These are phyloP conservation scores for Perithous albicinctus DNA, from an alignment of 2,888 invertebrate species.

Conservation along the genomic window DNA sequence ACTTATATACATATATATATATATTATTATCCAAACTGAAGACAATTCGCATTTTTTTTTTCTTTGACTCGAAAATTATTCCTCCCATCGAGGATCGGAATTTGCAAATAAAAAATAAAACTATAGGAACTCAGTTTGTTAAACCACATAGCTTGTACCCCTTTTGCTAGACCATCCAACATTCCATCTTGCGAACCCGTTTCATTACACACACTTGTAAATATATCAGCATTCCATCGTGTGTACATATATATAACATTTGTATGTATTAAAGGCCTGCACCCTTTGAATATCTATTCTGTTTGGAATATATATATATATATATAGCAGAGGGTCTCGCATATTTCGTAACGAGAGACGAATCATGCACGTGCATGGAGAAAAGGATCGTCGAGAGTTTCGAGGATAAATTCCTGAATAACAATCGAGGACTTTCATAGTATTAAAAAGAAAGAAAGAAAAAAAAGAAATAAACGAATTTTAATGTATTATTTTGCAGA, in stretches of 20 bases:
- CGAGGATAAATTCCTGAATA: constrained; percentile 9
- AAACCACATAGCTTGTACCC: constrained; percentile 75
- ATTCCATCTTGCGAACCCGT: constrained; percentile 75
- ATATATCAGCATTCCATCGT: constrained; percentile 55
- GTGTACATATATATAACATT: background rate
- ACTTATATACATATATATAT: no score
- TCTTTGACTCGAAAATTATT: background rate
- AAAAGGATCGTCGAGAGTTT: background rate
- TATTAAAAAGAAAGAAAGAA: background rate
- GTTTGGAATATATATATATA: background rate
- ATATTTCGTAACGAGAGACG: constrained; percentile 27
- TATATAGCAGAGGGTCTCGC: background rate
- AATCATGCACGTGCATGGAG: background rate
- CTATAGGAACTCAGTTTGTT: constrained; percentile 48
- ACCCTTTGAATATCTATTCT: constrained; percentile 41
- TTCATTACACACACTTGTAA: constrained; percentile 53
- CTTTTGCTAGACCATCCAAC: constrained; percentile 76
- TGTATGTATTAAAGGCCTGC: constrained; percentile 17
- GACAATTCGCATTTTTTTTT: background rate
- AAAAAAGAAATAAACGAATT: background rate
- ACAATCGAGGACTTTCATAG: background rate
- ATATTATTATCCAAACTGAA: constrained; percentile 3
- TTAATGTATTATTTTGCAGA: constrained; percentile 33
- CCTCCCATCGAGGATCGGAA: constrained; percentile 22
- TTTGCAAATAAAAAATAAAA: constrained; percentile 55